phyloP scores from a whole-genome alignment of 2,888 invertebrate species.

The Tenodera sinensis region DNA sequence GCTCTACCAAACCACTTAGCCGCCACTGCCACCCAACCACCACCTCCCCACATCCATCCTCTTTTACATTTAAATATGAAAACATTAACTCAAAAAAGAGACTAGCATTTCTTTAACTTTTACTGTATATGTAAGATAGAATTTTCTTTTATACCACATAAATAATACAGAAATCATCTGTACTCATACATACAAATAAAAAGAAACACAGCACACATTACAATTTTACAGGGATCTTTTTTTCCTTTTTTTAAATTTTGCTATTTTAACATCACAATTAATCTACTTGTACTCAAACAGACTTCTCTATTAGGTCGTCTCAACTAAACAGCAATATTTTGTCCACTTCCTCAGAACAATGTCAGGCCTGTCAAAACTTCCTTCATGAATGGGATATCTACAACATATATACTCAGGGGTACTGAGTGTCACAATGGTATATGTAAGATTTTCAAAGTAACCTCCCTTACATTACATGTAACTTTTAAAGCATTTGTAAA shows the following conservation, averaged over 20 bases:
- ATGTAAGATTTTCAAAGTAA: neutral
- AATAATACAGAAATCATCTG: conserved; percentile 10
- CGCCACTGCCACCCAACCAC: neutral
- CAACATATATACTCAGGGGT: neutral
- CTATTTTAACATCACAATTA: conserved; percentile 17
- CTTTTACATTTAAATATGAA: neutral
- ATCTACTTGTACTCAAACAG: conserved; percentile 12
- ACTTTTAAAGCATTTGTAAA: neutral
- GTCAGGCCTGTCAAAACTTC: neutral
- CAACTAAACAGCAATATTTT: neutral
- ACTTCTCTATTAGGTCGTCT: neutral
- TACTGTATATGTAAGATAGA: neutral
- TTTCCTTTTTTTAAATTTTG: neutral
- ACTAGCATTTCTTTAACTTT: neutral
- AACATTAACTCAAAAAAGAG: neutral
- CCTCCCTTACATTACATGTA: neutral
- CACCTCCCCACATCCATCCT: neutral
- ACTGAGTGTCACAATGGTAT: neutral
- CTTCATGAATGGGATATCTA: neutral
- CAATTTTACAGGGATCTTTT: conserved; percentile 9
- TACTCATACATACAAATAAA: neutral
- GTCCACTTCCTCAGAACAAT: neutral
- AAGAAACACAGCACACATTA: conserved; percentile 7
- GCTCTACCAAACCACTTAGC: neutral
- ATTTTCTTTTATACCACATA: neutral